Evolutionary conservation across 2,797 vertebrate genomes (phyloP).

Genomic region (Poecilia wingei): DNA sequence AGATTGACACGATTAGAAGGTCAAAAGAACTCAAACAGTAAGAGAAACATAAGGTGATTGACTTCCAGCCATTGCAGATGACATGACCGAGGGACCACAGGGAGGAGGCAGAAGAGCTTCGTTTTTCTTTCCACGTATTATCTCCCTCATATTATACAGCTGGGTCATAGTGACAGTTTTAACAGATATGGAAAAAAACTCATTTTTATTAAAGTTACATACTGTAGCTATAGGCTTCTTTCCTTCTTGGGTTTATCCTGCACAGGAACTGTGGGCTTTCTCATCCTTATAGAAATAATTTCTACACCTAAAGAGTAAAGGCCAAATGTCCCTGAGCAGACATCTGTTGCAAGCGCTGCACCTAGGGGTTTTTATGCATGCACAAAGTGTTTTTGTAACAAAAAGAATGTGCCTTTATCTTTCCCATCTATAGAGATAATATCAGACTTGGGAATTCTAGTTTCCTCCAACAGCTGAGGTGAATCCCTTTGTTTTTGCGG

Average conservation of each 20-base stretch:
- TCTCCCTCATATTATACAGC: not conserved
- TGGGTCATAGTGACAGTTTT: not conserved
- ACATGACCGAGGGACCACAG: not conserved
- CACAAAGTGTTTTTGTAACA: constrained; percentile 14
- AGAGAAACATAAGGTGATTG: not conserved
- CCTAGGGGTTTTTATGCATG: constrained; percentile 17
- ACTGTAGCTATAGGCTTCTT: not conserved
- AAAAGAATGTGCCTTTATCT: constrained; percentile 41
- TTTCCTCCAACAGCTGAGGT: constrained; percentile 42
- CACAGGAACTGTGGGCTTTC: not conserved
- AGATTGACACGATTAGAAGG: not conserved
- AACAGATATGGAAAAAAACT: not conserved
- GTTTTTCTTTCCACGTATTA: not conserved
- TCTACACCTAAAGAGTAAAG: not conserved
- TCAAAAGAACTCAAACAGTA: not conserved
- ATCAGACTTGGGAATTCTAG: constrained; percentile 38
- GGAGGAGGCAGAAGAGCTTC: not conserved
- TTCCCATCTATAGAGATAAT: constrained; percentile 39
- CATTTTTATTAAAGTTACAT: not conserved
- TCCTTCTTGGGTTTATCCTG: not conserved
- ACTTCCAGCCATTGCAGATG: not conserved
- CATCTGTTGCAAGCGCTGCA: constrained; percentile 24
- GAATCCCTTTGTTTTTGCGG: constrained; percentile 54
- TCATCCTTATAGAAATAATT: not conserved
- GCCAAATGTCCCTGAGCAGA: constrained; percentile 11